These are phyloP conservation scores for Drosophila antonietae DNA, from an alignment of 2,888 invertebrate genomes.

Conservation along the genomic window DNA sequence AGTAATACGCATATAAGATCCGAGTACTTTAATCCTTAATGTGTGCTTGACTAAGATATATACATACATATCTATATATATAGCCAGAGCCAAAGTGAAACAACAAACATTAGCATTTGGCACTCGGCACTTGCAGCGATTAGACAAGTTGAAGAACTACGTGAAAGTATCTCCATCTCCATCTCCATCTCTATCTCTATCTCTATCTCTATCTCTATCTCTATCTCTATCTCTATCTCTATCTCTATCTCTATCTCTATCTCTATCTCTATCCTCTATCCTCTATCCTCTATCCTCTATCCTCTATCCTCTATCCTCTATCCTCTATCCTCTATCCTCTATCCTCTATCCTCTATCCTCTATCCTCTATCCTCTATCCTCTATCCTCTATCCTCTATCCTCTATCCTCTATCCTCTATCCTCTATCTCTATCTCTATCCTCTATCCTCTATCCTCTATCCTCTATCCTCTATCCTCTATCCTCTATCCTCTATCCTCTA, in stretches of 20 bases:
- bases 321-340: no score
- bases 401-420: no score
- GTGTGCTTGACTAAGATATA: conserved; percentile 12
- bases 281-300: no score
- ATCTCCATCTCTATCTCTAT: background rate
- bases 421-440: no score
- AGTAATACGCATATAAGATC: conserved; percentile 39
- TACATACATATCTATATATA: background rate
- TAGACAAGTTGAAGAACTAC: background rate
- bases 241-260: background rate
- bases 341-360: no score
- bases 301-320: no score
- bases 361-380: no score
- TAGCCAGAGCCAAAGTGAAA: background rate
- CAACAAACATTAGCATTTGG: background rate
- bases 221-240: background rate
- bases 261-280: background rate
- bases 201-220: background rate
- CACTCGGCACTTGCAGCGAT: background rate
- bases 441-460: no score
- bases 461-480: no score
- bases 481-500: no score
- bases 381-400: no score
- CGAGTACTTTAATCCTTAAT: conserved; percentile 40
- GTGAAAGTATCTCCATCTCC: background rate